Percentiles rank a stretch among this genome's conserved stretches.
Evolutionary conservation across 2,797 vertebrate genomes (phyloP).

Genomic region (Acanthiza pusilla): DNA sequence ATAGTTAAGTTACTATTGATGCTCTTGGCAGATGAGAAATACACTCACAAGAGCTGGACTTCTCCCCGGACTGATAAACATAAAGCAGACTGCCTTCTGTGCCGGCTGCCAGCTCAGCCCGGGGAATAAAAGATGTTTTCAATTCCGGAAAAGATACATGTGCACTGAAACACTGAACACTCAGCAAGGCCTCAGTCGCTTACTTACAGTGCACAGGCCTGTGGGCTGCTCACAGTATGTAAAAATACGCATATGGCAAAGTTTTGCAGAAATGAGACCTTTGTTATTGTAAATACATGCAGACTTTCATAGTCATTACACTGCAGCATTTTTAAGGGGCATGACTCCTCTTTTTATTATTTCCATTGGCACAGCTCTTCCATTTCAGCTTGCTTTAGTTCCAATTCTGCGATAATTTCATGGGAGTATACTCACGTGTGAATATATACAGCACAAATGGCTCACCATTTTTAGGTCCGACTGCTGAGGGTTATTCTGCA

Average conservation of each 20-base stretch:
- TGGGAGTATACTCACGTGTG: fast-evolving
- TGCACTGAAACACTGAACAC: background rate
- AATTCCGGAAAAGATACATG: background rate
- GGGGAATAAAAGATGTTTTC: conserved; percentile 38
- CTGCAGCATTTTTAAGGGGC: background rate
- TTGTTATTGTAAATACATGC: background rate
- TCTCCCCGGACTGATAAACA: conserved; percentile 3
- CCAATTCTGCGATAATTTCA: background rate
- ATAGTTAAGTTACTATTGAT: background rate
- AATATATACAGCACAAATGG: background rate
- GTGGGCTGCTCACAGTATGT: background rate
- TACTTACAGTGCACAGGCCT: background rate
- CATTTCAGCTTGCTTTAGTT: background rate
- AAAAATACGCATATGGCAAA: background rate
- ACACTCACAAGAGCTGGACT: background rate
- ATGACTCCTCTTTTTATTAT: background rate
- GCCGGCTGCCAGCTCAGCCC: conserved; percentile 14
- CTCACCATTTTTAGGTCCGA: fast-evolving
- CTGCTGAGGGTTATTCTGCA: background rate
- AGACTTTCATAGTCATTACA: background rate
- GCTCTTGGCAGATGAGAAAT: background rate
- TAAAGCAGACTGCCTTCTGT: conserved; percentile 3
- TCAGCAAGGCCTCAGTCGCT: background rate
- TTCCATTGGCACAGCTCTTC: background rate
- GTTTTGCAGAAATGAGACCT: background rate